Percentiles rank a stretch among this genome's conserved stretches.
phyloP scores from a whole-genome alignment of 2,888 invertebrate genomes.

The Nomada fucata region DNA sequence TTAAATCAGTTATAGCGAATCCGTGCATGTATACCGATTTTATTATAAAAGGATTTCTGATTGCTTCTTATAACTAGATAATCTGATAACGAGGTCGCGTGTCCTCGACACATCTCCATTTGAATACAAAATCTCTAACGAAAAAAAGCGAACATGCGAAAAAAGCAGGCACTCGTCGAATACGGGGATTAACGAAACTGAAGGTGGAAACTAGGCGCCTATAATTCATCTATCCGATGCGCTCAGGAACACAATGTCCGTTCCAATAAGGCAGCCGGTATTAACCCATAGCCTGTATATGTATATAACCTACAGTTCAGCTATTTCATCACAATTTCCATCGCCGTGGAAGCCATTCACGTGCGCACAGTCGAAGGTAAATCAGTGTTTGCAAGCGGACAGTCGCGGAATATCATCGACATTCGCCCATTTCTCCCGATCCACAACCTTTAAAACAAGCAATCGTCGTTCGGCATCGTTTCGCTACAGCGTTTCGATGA shows the following conservation, averaged over 20 bases:
- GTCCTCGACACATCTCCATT: not conserved
- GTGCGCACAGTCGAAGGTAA: slow-evolving; percentile 4
- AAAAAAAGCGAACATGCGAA: not conserved
- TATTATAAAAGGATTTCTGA: too few species aligned
- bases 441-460: slow-evolving; percentile 17
- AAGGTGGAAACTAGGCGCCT: not conserved
- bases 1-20: too few species aligned
- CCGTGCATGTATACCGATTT: too few species aligned
- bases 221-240: not conserved
- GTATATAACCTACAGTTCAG: not conserved
- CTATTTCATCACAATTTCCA: slow-evolving; percentile 40
- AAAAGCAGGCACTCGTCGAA: not conserved
- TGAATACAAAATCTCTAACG: not conserved
- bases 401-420: not conserved
- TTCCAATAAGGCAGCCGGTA: slow-evolving; percentile 33
- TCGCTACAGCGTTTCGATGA: not conserved
- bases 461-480: slow-evolving; percentile 19
- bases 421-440: slow-evolving; percentile 23
- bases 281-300: slow-evolving; percentile 12
- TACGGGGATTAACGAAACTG: not conserved
- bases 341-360: slow-evolving; percentile 4
- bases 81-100: too few species aligned
- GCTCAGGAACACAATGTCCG: slow-evolving; percentile 29
- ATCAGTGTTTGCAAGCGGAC: slow-evolving; percentile 29
- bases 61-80: too few species aligned